Percentiles rank a stretch among this genome's conserved stretches.
phyloP scores from a whole-genome alignment of 2,113 vertebrate species.

The Hypocryptadius cinnamomeus region DNA sequence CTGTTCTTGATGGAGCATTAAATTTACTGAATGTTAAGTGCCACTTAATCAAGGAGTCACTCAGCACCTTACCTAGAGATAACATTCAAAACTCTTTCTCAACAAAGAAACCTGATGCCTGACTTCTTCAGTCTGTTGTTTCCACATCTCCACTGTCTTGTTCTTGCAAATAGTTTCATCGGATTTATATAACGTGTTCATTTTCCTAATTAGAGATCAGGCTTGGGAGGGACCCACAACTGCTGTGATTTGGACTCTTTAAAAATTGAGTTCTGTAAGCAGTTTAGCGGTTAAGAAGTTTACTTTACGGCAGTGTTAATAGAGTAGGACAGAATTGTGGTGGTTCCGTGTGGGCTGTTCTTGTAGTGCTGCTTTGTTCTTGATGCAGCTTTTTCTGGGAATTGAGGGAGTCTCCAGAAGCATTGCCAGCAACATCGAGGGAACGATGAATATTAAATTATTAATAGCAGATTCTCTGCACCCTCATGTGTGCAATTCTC shows the following conservation, averaged over 20 bases:
- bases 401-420: not conserved
- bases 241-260: not conserved
- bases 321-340: not conserved
- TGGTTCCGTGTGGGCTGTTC: not conserved
- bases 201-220: not conserved
- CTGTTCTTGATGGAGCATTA: not conserved
- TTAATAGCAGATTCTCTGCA: constrained; percentile 45
- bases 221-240: not conserved
- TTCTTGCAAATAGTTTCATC: not conserved
- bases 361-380: not conserved
- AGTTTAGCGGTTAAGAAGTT: not conserved
- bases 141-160: not conserved
- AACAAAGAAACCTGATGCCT: not conserved
- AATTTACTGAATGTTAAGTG: not conserved
- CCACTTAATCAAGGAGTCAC: not conserved
- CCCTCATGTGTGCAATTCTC: not conserved
- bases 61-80: not conserved
- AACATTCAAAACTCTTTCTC: not conserved
- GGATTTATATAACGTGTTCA: not conserved
- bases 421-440: not conserved
- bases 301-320: not conserved
- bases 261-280: not conserved
- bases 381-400: not conserved
- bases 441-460: constrained; percentile 49
- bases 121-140: not conserved